Base-by-base conservation (phyloP, 92 coral and sea anemone species). In the Blastomussa wellsi region DNA sequence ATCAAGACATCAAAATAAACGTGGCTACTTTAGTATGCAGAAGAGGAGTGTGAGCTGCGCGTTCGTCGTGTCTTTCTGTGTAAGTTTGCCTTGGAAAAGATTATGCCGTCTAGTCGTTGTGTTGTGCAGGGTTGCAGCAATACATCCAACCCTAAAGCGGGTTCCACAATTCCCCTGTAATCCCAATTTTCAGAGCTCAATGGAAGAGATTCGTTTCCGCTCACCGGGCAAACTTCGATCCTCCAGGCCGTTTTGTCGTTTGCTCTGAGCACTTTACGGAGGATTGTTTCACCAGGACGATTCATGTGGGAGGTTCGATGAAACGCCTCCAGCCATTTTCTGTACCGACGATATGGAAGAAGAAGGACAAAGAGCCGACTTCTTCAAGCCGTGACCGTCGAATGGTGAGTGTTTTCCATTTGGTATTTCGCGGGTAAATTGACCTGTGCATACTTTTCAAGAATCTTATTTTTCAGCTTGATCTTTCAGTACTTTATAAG, bases 111-210 rank as follows among this genome's bases (percentile, higher is more conserved):
- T 48, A 38, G 74, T 42, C 86, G 72, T 24, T 86, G 90, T 32
- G 90, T 86, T 7, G 90, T 86, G 51, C 90, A 86, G 64, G 87
- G 51, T 57, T 86, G 90, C n/a, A 70, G 69, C 87, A 86, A 80
- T 81, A 15, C 22, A 33, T 79, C 80, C n/a, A 74, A 86, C 19
- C 55, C 66, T 29, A 37, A 24, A 29, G 39, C 3, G 7, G 86
- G 86, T 0, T 86, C n/a, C 86, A 86, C n/a, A 47, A 47, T 36
- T 60, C 78, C 53, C 87, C 85, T 17, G 55, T 49, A 13, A 49
- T 13, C 20, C 55, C 55, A 49, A 49, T 16, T 49, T 49, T 49
- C 13, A 49, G 55, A 49, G 59, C 65, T 8, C 57, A 69, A 44
- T 87, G 90, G 80, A 32, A 36, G 38, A 71, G 75, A 41, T 87